Conservation (phyloP, 2,888 invertebrate genomes). For the Empis stercorea region DNA sequence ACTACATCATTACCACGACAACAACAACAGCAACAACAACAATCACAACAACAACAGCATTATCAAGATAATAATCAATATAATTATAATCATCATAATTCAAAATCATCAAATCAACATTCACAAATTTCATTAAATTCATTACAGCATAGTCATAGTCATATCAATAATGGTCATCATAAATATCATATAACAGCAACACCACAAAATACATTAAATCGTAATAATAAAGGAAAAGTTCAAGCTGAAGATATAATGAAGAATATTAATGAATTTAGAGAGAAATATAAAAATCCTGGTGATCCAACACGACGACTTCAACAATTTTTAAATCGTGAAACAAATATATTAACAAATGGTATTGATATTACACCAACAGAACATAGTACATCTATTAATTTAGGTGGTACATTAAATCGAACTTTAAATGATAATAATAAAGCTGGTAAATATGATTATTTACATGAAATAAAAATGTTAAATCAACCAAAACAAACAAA, state of each 20-base stretch:
- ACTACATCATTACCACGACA: constrained; percentile 33
- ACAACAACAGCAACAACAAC: constrained; percentile 7
- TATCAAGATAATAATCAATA: too few relatives aligned
- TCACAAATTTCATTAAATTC: not conserved
- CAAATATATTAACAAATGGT: constrained; percentile 1
- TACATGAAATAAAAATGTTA: constrained; percentile 32
- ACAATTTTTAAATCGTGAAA: constrained; percentile 11
- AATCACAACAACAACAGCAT: too few relatives aligned
- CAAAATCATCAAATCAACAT: not conserved
- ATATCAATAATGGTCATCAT: constrained; percentile 12
- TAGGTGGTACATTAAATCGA: constrained; percentile 17
- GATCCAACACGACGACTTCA: constrained; percentile 23
- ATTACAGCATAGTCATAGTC: constrained; percentile 9
- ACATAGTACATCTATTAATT: constrained; percentile 6
- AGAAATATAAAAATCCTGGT: constrained; percentile 47
- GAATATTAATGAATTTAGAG: constrained; percentile 49
- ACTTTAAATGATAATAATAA: constrained; percentile 10
- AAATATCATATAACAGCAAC: constrained; percentile 8
- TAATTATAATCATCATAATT: too few relatives aligned
- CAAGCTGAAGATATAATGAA: constrained; percentile 45
- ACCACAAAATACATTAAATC: constrained; percentile 15
- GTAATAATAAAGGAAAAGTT: constrained; percentile 16
- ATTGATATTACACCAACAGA: constrained; percentile 3
- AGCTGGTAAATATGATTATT: constrained; percentile 29
- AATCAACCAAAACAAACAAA: constrained; percentile 28